Base-by-base conservation (phyloP, 2,113 vertebrate genomes). In the Rousettus leschenaultii region DNA sequence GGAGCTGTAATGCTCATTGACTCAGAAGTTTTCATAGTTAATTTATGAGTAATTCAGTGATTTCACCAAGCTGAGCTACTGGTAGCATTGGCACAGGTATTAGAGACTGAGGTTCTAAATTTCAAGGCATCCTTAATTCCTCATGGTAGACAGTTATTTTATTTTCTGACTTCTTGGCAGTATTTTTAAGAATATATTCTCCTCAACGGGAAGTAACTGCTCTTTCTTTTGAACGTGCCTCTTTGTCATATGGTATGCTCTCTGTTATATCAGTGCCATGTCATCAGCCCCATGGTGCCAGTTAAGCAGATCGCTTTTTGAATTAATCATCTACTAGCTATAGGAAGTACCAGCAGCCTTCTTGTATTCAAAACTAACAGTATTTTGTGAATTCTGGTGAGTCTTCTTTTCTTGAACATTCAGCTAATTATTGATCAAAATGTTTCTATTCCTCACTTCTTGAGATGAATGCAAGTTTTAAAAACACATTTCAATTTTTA, bases 211-310 rank as follows among this genome's bases (percentile, higher is more conserved):
- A 89, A 77, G 45, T 73, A 8, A 87, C 15, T 87, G 51, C 33
- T 91, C 26, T 95, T 95, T 89, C 68, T 94, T 70, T 91, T 86
- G 55, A 94, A 93, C 26, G 61, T 86, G 35, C 33, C 61, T 80
- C n/a, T 82, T 77, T 61, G 15, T n/a, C 38, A 16, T 91, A 53
- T 77, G 73, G 2, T 80, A 22, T 83, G 30, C 40, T 73, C 15
- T 78, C 11, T 87, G 33, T 74, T 40, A 45, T 15, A 57, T 92
- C 63, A 71, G 19, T 95, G 55, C 61, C 26, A 12, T 82, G 53
- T 71, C 24, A 59, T 89, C 77, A 89, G 79, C 35, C 79, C 22
- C 15, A 9, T 57, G 55, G 18, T 43, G 19, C 78, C 77, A 55
- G 13, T 77, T 77, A 80, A 86, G 15, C 45, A 26, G 15, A 86